phyloP scores from a whole-genome alignment of 2,113 vertebrate genomes.

The Nestor notabilis region DNA sequence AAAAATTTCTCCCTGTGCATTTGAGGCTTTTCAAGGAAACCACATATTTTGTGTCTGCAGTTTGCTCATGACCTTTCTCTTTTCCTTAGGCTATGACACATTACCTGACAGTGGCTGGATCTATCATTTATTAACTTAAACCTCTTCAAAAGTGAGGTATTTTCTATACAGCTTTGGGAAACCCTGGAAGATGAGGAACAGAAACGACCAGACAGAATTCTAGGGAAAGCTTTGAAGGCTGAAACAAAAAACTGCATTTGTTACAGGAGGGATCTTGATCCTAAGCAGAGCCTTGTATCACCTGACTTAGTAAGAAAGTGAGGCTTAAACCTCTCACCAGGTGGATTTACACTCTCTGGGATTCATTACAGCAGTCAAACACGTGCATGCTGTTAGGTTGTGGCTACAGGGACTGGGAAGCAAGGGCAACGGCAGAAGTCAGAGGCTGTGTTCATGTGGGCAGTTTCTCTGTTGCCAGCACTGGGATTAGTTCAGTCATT shows the following conservation, averaged over 20 bases:
- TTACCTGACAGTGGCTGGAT: not conserved
- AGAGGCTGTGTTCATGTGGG: not conserved
- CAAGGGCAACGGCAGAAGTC: not conserved
- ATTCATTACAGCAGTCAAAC: not conserved
- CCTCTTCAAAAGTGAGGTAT: not conserved
- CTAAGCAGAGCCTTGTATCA: not conserved
- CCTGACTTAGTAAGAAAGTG: not conserved
- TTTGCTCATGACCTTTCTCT: slow-evolving; percentile 15
- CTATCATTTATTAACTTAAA: not conserved
- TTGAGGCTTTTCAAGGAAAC: slow-evolving; percentile 54
- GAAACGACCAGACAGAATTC: not conserved
- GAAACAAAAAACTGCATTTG: not conserved
- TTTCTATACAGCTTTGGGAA: not conserved
- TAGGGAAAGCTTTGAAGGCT: not conserved
- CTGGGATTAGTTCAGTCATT: accelerated
- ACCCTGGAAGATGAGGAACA: not conserved
- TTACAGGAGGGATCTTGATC: not conserved
- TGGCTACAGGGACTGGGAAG: not conserved
- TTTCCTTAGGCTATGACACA: not conserved
- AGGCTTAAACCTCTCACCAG: not conserved
- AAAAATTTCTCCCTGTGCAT: not conserved
- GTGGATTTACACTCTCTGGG: not conserved
- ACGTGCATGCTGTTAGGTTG: not conserved
- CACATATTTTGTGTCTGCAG: not conserved
- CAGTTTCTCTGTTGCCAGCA: accelerated